Base-by-base conservation (phyloP, 1,140 invertebrate genomes). In the Apis laboriosa region DNA sequence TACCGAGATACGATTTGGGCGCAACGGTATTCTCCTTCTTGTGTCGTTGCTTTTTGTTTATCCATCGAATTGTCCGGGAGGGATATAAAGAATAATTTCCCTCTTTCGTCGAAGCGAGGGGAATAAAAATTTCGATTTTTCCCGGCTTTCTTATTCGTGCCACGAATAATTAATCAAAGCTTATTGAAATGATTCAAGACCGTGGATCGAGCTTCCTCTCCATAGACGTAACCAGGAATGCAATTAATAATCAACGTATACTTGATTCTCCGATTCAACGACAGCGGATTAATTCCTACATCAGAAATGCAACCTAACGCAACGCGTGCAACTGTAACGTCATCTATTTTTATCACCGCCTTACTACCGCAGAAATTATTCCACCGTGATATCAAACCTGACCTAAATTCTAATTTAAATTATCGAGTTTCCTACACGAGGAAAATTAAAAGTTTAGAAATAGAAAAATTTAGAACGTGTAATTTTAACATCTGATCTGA, bases 71-170 rank as follows among this genome's bases (percentile, higher is more conserved):
- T 15, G 19, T 5, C 11, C 7, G 43, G 19, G 19, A 53, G 49
- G 1, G 12, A 13, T 12, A 77, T 67, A 67, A 83, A 73, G 76
- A 80, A 28, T 53, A 80, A 76, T 77, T 24, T 79, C 83, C 80
- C 86, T 77, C 73, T 60, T 68, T 60, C 60, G 49, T 34, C 75
- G 61, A 67, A 43, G 34, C 4, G 4, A 43, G 34, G 0, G 34
- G 34, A 43, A 43, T 43, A 43, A 53, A 15, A n/a, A 56, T 81
- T 68, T 4, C 34, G 8, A 70, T 51, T 21, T 51, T 51, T 49
- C 43, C 24, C 24, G 24, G 43, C 15, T 34, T 34, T 55, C 70
- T 34, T 28, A 56, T 70, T 61, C 63, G n/a, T 56, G 60, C 72
- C 75, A 83, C 61, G 66, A 17, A 24, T 19, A 28, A 75, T 75